phyloP scores from a whole-genome alignment of 2,113 vertebrate genomes.

The Dicerorhinus sumatrensis region DNA sequence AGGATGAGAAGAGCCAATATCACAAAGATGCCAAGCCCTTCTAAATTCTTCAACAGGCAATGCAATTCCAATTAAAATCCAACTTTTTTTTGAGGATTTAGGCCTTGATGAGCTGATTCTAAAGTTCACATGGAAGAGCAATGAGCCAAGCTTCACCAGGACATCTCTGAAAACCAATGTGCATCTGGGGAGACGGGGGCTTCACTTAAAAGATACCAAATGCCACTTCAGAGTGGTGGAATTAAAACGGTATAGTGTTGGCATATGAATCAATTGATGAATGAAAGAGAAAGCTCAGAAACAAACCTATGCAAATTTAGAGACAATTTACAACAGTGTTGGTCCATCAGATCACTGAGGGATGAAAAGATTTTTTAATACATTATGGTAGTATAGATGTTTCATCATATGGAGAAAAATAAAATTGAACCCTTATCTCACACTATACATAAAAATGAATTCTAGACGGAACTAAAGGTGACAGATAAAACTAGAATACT shows the following conservation, averaged over 20 bases:
- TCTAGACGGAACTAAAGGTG: not conserved
- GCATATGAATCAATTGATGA: not conserved
- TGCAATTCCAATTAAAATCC: not conserved
- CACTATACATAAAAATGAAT: not conserved
- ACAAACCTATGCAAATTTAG: not conserved
- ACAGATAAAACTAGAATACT: slow-evolving; percentile 36
- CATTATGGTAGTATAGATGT: not conserved
- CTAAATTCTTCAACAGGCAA: not conserved
- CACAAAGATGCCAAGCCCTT: not conserved
- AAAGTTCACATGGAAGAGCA: not conserved
- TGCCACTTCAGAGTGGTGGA: not conserved
- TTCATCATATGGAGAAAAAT: not conserved
- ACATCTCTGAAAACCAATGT: not conserved
- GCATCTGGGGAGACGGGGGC: fast-evolving
- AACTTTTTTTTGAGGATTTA: not conserved
- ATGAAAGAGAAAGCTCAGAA: not conserved
- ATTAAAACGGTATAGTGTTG: not conserved
- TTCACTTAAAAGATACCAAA: not conserved
- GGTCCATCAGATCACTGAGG: not conserved
- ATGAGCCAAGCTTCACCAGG: not conserved
- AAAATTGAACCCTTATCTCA: not conserved
- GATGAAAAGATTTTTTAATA: not conserved
- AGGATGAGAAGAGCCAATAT: not conserved
- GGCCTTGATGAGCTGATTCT: not conserved
- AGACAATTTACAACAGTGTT: not conserved